Conservation (phyloP, 2,797 vertebrate genomes). For the Gadopsis marmoratus region DNA sequence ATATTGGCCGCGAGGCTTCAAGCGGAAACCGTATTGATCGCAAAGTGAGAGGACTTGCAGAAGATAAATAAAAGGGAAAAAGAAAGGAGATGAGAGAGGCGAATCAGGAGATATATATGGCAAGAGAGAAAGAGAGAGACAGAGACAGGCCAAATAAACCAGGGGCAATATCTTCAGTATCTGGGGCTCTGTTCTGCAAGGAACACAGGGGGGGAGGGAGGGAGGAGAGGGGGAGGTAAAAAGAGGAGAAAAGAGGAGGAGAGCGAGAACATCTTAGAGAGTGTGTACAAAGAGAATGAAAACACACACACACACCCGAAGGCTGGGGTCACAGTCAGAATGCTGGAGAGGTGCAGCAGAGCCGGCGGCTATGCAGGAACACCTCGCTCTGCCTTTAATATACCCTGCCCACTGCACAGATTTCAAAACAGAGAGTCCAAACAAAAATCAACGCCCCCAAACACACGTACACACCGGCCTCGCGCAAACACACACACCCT, state of each 20-base stretch:
- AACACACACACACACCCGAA: conserved; percentile 78
- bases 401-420: conserved; percentile 74
- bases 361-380: conserved; percentile 76
- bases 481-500: conserved; percentile 39
- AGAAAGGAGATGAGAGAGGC: conserved; percentile 73
- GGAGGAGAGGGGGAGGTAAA: conserved; percentile 41
- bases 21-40: conserved; percentile 79
- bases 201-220: conserved; percentile 63
- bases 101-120: conserved; percentile 67
- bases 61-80: conserved; percentile 77
- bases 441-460: conserved; percentile 73
- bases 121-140: conserved; percentile 58
- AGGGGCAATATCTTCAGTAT: conserved; percentile 80
- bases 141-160: conserved; percentile 79
- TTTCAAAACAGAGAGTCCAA: conserved; percentile 81
- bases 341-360: conserved; percentile 75
- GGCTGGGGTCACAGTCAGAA: conserved; percentile 82
- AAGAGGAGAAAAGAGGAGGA: conserved; percentile 72
- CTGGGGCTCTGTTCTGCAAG: conserved; percentile 75
- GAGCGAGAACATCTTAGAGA: conserved; percentile 78
- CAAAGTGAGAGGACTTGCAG: conserved; percentile 73
- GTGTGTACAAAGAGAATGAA: conserved; percentile 81
- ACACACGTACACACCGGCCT: conserved; percentile 35
- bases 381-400: conserved; percentile 81
- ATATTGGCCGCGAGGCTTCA: conserved; percentile 75